Evolutionary conservation across 2,113 vertebrate genomes (phyloP), one percentile per base, ranked within the genome.

Genomic region (Ictidomys tridecemlineatus): DNA sequence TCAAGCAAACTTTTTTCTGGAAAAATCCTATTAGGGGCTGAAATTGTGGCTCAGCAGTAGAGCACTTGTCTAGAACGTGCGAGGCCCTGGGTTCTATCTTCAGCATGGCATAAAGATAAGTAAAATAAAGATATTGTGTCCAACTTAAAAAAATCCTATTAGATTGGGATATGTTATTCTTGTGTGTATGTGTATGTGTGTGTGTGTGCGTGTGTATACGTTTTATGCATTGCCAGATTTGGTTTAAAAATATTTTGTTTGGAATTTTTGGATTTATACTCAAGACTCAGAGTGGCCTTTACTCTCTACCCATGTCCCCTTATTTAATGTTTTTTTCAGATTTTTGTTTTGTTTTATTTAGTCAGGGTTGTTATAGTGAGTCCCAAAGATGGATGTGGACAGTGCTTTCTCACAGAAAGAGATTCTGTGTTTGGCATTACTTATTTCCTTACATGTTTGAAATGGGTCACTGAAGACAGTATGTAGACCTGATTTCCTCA

Each of bases 231-330:
- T 79, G 24, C 0, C 53, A 56, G n/a, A 45, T 72, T 72, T 89
- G 70, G 48, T 18, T 74, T 73, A 32, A 73, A 12, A 74, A 32
- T 45, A 85, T 80, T 93, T 73, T 65, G 1, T 48, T 85, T 48
- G 42, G 22, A 93, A 79, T 89, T 70, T 79, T 93, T 53, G 28
- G 28, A 69, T 88, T 58, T 76, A 58, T 77, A 88, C 11, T 88
- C 42, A 92, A 32, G 67, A 42, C 5, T 74, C 37, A 95, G 13
- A n/a, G 24, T 77, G 17, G 7, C 37, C 34, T 83, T 83, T 88
- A 61, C 74, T 48, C 5, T 30, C 26, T 45, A 10, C 30, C 28
- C 30, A 32, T 56, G 48, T 28, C 28, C 18, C 4, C 8, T 61
- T 51, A 51, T 83, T 67, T 84, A 16, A 77, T 69, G 48, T 32